A percentile compares a stretch with the other conserved stretches of the same genome.
Evolutionary conservation across 2,113 vertebrate genomes (phyloP).

Genomic region (Platycercus adscitus): DNA sequence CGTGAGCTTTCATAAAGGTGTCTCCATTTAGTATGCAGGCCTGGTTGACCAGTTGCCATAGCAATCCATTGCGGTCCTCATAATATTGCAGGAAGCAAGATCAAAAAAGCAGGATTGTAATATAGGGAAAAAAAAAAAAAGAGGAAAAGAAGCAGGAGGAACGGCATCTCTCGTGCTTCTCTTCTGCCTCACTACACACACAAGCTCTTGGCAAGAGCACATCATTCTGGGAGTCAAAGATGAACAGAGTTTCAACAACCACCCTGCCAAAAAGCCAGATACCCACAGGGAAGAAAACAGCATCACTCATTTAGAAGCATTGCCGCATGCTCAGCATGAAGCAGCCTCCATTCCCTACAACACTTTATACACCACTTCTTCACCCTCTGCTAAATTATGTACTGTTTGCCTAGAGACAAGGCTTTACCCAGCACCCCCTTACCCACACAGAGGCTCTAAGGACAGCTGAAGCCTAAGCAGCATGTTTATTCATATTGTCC

Average conservation of each 20-base stretch:
- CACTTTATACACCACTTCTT: background rate
- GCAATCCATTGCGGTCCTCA: slow-evolving; percentile 63
- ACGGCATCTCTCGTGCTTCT: background rate
- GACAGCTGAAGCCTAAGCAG: background rate
- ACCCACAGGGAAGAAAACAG: background rate
- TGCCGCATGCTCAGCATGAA: background rate
- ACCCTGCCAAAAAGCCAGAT: background rate
- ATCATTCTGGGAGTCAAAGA: background rate
- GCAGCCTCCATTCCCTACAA: background rate
- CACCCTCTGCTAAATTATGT: background rate
- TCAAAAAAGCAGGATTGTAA: slow-evolving; percentile 59
- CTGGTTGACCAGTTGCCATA: slow-evolving; percentile 75
- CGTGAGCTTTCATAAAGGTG: background rate
- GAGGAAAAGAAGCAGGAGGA: background rate
- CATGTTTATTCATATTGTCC: background rate
- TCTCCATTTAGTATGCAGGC: slow-evolving; percentile 75
- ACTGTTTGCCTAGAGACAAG: background rate
- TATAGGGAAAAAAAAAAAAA: background rate
- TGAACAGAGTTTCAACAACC: background rate
- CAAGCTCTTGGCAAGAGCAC: background rate
- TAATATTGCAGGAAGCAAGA: slow-evolving; percentile 56
- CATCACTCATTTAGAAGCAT: background rate
- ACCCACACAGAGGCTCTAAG: background rate
- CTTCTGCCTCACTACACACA: background rate
- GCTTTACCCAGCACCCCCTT: background rate